Conservation (phyloP, 2,797 vertebrate species). For the Alosa sapidissima region DNA sequence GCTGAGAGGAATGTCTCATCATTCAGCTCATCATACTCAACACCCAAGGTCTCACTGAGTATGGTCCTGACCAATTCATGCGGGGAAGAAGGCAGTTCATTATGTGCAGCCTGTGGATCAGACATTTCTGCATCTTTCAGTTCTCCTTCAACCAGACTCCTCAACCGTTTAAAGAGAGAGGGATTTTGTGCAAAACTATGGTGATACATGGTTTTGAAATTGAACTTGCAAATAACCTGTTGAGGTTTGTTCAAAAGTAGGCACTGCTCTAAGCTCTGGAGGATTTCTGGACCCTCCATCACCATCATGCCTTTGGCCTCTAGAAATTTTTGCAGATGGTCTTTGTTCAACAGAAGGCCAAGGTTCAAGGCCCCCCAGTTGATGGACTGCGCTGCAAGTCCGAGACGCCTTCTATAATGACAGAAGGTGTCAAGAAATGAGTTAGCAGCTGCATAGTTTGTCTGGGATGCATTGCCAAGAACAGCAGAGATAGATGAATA, state of each 20-base stretch:
- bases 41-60: slow-evolving; percentile 62
- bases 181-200: slow-evolving; percentile 63
- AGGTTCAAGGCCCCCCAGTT: slow-evolving; percentile 86
- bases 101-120: slow-evolving; percentile 37
- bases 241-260: slow-evolving; percentile 74
- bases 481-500: slow-evolving; percentile 68
- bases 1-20: slow-evolving; percentile 67
- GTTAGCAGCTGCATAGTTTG: slow-evolving; percentile 83
- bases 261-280: slow-evolving; percentile 68
- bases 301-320: slow-evolving; percentile 71
- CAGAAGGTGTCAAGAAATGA: slow-evolving; percentile 85
- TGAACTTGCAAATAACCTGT: slow-evolving; percentile 74
- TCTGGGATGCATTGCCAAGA: slow-evolving; percentile 63
- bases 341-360: slow-evolving; percentile 78
- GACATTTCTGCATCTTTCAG: slow-evolving; percentile 51
- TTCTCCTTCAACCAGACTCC: slow-evolving; percentile 56
- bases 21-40: slow-evolving; percentile 67
- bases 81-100: slow-evolving; percentile 45
- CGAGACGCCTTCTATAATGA: slow-evolving; percentile 78
- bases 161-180: slow-evolving; percentile 65
- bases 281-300: slow-evolving; percentile 60
- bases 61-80: slow-evolving; percentile 71
- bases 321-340: slow-evolving; percentile 73
- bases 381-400: slow-evolving; percentile 82
- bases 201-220: slow-evolving; percentile 67